Evolutionary conservation across 2,888 invertebrate species (phyloP).

Genomic region (Liodrosophila aerea): DNA sequence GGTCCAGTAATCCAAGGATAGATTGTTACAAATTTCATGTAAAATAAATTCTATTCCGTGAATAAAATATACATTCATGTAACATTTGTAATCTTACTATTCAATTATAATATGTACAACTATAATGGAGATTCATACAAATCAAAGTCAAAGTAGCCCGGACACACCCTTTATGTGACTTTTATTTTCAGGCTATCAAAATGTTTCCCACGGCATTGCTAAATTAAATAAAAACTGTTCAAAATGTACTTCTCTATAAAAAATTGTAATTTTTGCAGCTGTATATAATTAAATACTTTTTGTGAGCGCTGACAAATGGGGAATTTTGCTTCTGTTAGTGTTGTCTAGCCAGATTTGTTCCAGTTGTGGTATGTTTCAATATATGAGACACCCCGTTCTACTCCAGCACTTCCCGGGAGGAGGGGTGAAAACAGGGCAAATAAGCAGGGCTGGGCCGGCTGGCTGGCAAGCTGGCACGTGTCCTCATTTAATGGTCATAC

Average conservation of each 20-base stretch:
- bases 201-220: constrained; percentile 25
- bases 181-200: constrained; percentile 7
- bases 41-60: no score
- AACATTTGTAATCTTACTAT: no score
- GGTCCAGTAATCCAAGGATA: no score
- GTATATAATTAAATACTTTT: constrained; percentile 65
- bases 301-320: constrained; percentile 52
- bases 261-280: constrained; percentile 34
- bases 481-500: constrained; percentile 61
- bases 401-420: constrained; percentile 12
- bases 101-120: no score
- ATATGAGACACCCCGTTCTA: no score
- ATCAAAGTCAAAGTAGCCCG: no score
- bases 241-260: constrained; percentile 11
- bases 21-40: no score
- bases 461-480: constrained; percentile 33
- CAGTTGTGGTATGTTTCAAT: constrained; percentile 32
- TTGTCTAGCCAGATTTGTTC: constrained; percentile 47
- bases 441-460: no score
- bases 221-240: constrained; percentile 50
- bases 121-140: no score
- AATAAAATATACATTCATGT: no score
- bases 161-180: background rate
- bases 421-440: constrained; percentile 11
- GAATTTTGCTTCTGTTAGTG: constrained; percentile 20